Conservation (phyloP, 2,113 vertebrate species). For the Phylloscopus whistleri region DNA sequence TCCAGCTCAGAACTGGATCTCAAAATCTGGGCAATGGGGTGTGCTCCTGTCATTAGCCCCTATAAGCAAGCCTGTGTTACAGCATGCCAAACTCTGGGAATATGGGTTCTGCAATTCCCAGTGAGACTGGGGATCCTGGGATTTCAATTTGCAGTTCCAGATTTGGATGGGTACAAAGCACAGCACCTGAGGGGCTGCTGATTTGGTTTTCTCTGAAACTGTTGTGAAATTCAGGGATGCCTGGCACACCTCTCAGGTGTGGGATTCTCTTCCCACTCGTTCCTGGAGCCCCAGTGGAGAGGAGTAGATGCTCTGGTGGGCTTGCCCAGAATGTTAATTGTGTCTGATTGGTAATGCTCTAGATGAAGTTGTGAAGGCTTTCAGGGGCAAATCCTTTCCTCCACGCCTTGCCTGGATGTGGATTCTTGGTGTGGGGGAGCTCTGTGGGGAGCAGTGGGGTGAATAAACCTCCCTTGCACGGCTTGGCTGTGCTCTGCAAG, state of each 20-base stretch:
- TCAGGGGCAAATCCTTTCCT: constrained; percentile 47
- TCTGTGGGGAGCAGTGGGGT: background rate
- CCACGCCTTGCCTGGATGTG: background rate
- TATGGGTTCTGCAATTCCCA: background rate
- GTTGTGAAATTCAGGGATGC: background rate
- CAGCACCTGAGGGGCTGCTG: background rate
- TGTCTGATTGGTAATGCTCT: background rate
- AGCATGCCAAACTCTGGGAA: background rate
- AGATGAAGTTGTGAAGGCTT: constrained; percentile 12
- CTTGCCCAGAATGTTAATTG: constrained; percentile 9
- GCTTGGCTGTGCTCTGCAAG: background rate
- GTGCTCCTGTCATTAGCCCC: rapidly evolving
- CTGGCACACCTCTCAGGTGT: background rate
- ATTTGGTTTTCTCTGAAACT: background rate
- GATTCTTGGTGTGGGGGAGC: background rate
- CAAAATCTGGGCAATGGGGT: rapidly evolving
- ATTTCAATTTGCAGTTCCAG: background rate
- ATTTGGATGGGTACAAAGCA: background rate
- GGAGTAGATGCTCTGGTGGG: background rate
- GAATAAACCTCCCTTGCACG: background rate
- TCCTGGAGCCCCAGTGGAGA: background rate
- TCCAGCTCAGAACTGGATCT: background rate
- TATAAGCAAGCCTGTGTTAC: rapidly evolving
- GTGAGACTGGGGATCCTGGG: background rate
- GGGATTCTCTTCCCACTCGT: background rate